These are phyloP conservation scores for Drosophila pallidifrons DNA, from an alignment of 1,140 invertebrate genomes.

Conservation along the genomic window DNA sequence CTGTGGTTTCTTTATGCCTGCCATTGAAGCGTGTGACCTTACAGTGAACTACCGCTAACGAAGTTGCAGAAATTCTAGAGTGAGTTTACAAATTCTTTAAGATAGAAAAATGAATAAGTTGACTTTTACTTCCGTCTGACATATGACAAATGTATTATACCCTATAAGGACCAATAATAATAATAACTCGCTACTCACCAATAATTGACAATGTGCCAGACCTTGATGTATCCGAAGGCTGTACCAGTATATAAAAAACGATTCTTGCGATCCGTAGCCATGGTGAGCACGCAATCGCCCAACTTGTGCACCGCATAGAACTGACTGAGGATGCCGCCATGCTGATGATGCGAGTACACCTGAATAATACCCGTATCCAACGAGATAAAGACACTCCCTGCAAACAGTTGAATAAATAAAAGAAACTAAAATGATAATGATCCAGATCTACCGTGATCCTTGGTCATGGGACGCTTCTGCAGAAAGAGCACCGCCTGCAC, in stretches of 20 bases:
- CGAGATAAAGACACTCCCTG: slow-evolving; percentile 87
- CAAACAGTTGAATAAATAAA: background rate
- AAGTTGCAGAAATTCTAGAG: background rate
- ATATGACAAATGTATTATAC: background rate
- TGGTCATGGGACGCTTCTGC: slow-evolving; percentile 84
- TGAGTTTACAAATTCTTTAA: no score
- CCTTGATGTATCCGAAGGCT: slow-evolving; percentile 89
- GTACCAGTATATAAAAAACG: slow-evolving; percentile 89
- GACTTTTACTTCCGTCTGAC: no score
- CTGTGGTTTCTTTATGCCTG: slow-evolving; percentile 69
- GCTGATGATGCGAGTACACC: slow-evolving; percentile 90
- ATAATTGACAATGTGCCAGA: slow-evolving; percentile 90
- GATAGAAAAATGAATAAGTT: no score
- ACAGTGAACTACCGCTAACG: slow-evolving; percentile 8
- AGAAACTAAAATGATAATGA: no score
- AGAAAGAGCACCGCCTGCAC: slow-evolving; percentile 87
- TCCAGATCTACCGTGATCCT: slow-evolving; percentile 81
- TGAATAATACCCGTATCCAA: slow-evolving; percentile 89
- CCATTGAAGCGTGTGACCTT: background rate
- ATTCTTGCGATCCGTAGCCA: slow-evolving; percentile 88
- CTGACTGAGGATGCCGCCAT: slow-evolving; percentile 87
- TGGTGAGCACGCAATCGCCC: slow-evolving; percentile 88
- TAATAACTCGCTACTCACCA: slow-evolving; percentile 58
- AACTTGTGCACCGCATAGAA: slow-evolving; percentile 88
- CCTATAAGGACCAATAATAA: background rate